Base-by-base conservation (phyloP, 2,888 invertebrate genomes). In the Laothoe populi region DNA sequence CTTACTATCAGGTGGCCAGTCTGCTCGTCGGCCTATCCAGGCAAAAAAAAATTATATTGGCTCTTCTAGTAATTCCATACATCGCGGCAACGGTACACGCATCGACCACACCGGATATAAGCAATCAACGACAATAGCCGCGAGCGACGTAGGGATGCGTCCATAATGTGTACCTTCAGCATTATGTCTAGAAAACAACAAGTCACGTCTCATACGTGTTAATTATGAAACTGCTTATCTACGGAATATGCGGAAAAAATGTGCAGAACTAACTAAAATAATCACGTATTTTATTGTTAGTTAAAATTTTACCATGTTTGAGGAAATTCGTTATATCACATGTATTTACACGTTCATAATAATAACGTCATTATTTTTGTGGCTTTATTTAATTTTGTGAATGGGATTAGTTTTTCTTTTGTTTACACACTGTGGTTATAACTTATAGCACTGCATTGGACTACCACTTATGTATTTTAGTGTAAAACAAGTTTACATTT, bases 71-170 rank as follows among this genome's bases (percentile, higher is more conserved):
- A 19, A 53, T 49, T 19, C 53, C 19, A 31, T 53, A 53, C 53
- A 53, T 35, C 53, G 19, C 23, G 23, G 46, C 35, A 53, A 35
- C 53, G 53, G 53, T 53, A 53, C 53, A 48, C 13, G 48, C 48
- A 53, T 31, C 49, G 67, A 68, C 67, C 73, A 72, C 69, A 70
- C 79, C 87, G 88, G 88, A 88, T 81, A 82, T 79, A 75, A 80
- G 82, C 86, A 87, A 87, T 88, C 72, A 86, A 63, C 77, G 73
- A 80, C 83, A 85, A 84, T 84, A 73, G 76, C 66, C 73, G 66
- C 69, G 70, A 69, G 70, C 73, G 69, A 59, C 64, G 64, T 63
- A 65, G 65, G 62, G 68, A 69, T 63, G 67, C 63, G 68, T 74
- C 68, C 70, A 67, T 67, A 67, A 66, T 70, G 46, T 63, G 53